These are phyloP conservation scores for Cancer borealis DNA, from an alignment of 2,888 invertebrate species.

Conservation along the genomic window DNA sequence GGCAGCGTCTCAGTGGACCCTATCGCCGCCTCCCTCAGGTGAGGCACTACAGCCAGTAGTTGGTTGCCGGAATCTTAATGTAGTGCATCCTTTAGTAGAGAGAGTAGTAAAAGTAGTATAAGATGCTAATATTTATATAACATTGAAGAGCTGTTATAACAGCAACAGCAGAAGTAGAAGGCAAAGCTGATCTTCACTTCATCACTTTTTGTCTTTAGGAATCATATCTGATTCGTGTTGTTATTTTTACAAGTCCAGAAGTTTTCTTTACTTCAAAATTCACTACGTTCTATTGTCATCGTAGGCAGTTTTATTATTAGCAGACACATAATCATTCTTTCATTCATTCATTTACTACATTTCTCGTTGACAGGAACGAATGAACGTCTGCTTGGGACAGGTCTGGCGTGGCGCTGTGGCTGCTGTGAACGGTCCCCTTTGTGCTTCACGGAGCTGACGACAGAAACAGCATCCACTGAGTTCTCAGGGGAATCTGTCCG, in stretches of 20 bases:
- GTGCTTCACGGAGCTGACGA: not conserved
- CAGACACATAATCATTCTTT: not conserved
- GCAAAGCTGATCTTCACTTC: no score
- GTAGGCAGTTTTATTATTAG: no score
- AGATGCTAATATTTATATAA: not conserved
- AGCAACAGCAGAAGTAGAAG: not conserved
- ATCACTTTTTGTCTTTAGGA: no score
- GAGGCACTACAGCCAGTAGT: no score
- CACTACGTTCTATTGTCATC: no score
- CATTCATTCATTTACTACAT: not conserved
- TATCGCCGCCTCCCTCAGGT: not conserved
- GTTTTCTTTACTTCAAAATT: no score
- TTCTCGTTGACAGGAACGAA: not conserved
- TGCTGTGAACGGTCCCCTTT: constrained; percentile 13
- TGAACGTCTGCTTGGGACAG: not conserved
- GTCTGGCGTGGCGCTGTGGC: not conserved
- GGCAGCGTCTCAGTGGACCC: constrained; percentile 2
- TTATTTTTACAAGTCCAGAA: no score
- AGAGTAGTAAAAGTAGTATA: no score
- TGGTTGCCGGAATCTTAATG: no score
- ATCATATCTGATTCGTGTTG: no score
- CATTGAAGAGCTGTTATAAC: not conserved
- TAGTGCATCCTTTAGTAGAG: not conserved
- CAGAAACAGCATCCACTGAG: not conserved
- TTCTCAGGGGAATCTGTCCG: constrained; percentile 29